Evolutionary conservation across 2,797 vertebrate species (phyloP).

Genomic region (Tapera naevia): DNA sequence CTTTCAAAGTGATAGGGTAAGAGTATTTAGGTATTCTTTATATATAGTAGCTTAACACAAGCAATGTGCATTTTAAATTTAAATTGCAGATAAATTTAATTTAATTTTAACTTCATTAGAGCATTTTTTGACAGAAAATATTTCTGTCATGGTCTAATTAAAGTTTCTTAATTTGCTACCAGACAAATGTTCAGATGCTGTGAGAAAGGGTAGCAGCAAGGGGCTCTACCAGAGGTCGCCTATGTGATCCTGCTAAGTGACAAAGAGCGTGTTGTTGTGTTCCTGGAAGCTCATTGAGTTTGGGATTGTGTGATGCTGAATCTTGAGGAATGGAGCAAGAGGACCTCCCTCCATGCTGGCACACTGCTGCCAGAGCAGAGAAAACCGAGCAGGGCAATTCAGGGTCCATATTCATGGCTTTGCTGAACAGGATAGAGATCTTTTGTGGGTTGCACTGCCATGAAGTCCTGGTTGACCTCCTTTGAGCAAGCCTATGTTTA

Average conservation of each 20-base stretch:
- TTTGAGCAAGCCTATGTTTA: not conserved
- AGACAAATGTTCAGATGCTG: not conserved
- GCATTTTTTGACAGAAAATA: not conserved
- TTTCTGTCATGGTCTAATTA: not conserved
- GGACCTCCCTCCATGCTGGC: not conserved
- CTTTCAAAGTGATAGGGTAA: not conserved
- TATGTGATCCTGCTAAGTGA: too few relatives aligned
- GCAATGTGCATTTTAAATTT: not conserved
- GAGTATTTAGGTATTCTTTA: not conserved
- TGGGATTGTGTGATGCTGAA: not conserved
- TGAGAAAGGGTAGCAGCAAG: not conserved
- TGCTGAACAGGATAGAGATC: not conserved
- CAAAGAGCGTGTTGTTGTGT: not conserved
- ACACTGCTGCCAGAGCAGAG: not conserved
- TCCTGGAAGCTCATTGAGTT: not conserved
- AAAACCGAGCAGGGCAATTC: not conserved
- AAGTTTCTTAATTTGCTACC: not conserved
- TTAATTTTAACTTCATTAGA: not conserved
- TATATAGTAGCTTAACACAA: not conserved
- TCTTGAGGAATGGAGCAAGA: not conserved
- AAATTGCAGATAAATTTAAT: not conserved
- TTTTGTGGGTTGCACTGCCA: not conserved
- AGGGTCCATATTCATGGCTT: not conserved
- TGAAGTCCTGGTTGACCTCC: not conserved
- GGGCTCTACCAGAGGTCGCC: not conserved